These are phyloP conservation scores for Pachyuromys duprasi DNA, from an alignment of 2,797 vertebrate genomes.

Conservation along the genomic window DNA sequence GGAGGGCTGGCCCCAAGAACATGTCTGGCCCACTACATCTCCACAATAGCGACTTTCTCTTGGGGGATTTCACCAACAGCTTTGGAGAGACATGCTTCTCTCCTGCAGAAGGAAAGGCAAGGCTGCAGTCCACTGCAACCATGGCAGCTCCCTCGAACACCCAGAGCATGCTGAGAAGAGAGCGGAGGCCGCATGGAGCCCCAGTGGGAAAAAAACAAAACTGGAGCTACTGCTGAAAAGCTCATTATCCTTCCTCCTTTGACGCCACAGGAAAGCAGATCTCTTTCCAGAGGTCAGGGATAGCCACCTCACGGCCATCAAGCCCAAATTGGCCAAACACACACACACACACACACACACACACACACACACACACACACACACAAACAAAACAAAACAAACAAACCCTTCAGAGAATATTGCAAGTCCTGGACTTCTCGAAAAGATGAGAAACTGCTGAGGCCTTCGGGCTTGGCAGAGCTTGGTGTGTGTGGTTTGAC, in stretches of 20 bases:
- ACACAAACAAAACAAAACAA: not conserved
- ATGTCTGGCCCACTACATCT: not conserved
- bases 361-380: not conserved
- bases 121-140: conserved; percentile 7
- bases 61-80: conserved; percentile 12
- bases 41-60: not conserved
- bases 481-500: not conserved
- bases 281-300: conserved; percentile 29
- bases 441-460: not conserved
- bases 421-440: not conserved
- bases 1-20: not conserved
- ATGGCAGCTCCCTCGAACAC: not conserved
- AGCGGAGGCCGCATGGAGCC: not conserved
- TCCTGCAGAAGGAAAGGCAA: not conserved
- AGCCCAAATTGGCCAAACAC: not conserved
- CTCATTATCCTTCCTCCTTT: conserved; percentile 52
- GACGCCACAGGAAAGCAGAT: conserved; percentile 15
- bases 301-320: not conserved
- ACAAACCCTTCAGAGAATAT: not conserved
- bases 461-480: not conserved
- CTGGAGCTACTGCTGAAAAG: conserved; percentile 54
- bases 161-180: conserved; percentile 28
- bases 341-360: not conserved
- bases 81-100: conserved; percentile 24
- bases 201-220: conserved; percentile 18